These are phyloP conservation scores for Dermolepida albohirtum DNA, from an alignment of 2,888 invertebrate genomes.

Conservation along the genomic window DNA sequence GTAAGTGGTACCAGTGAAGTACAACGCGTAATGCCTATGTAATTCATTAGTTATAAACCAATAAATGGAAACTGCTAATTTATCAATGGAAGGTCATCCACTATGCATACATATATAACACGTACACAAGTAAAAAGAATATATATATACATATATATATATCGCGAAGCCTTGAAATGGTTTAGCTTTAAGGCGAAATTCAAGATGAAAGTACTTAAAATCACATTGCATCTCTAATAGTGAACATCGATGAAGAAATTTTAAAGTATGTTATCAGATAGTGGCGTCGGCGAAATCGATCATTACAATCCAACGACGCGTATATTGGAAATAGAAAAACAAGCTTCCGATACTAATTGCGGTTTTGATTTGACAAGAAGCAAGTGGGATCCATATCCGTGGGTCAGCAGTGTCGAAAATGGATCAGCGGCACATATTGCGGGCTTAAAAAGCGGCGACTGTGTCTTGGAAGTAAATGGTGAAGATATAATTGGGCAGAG, in stretches of 20 bases:
- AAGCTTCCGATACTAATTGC: constrained; percentile 69
- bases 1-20: no score
- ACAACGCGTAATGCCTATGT: constrained; percentile 15
- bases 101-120: constrained; percentile 11
- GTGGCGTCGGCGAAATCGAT: constrained; percentile 53
- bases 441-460: constrained; percentile 78
- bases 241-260: constrained; percentile 1
- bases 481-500: constrained; percentile 68
- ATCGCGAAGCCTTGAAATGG: constrained; percentile 54
- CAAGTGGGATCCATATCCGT: constrained; percentile 86
- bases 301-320: constrained; percentile 56
- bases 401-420: constrained; percentile 76
- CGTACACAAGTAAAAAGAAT: constrained; percentile 11
- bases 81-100: constrained; percentile 53
- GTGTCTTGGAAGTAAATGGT: constrained; percentile 73
- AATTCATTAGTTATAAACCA: constrained; percentile 21
- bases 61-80: constrained; percentile 40
- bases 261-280: constrained; percentile 55
- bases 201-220: constrained; percentile 45
- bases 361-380: constrained; percentile 81
- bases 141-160: no score
- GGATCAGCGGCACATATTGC: constrained; percentile 73
- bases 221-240: not conserved
- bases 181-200: constrained; percentile 58
- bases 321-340: constrained; percentile 71